phyloP scores from a whole-genome alignment of 2,888 invertebrate genomes.

The Cloeon dipterum region DNA sequence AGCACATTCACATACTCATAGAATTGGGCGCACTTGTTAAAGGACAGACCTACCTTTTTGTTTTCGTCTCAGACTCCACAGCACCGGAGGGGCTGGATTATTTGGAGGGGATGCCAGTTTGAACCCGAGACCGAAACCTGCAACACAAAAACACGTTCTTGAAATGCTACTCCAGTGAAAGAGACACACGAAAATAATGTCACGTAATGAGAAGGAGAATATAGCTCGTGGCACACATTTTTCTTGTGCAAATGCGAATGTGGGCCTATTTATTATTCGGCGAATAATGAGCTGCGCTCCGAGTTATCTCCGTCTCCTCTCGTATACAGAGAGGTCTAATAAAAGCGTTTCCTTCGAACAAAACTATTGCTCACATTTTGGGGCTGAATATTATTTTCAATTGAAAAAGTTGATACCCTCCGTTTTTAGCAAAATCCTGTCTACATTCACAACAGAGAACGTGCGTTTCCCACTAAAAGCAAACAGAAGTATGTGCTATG shows the following conservation, averaged over 20 bases:
- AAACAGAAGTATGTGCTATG: no score
- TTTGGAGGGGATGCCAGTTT: constrained; percentile 31
- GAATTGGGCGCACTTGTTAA: constrained; percentile 9
- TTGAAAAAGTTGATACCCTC: no score
- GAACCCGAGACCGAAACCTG: constrained; percentile 30
- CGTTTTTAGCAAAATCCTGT: no score
- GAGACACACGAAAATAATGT: not conserved
- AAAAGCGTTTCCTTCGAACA: no score
- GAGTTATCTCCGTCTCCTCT: no score
- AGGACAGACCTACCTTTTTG: constrained; percentile 33
- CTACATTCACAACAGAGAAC: no score
- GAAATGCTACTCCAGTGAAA: not conserved
- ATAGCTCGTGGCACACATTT: not conserved
- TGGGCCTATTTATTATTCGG: not conserved
- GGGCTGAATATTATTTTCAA: no score
- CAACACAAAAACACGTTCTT: constrained; percentile 11
- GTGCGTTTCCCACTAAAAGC: no score
- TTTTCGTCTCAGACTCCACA: constrained; percentile 62
- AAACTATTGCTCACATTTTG: no score
- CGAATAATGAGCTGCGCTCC: no score
- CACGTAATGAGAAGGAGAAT: not conserved
- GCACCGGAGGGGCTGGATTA: constrained; percentile 44
- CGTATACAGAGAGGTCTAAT: no score
- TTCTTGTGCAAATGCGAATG: not conserved
- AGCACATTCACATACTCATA: constrained; percentile 12